Conservation (phyloP, 2,797 vertebrate genomes). For the Lycodopsis pacificus region DNA sequence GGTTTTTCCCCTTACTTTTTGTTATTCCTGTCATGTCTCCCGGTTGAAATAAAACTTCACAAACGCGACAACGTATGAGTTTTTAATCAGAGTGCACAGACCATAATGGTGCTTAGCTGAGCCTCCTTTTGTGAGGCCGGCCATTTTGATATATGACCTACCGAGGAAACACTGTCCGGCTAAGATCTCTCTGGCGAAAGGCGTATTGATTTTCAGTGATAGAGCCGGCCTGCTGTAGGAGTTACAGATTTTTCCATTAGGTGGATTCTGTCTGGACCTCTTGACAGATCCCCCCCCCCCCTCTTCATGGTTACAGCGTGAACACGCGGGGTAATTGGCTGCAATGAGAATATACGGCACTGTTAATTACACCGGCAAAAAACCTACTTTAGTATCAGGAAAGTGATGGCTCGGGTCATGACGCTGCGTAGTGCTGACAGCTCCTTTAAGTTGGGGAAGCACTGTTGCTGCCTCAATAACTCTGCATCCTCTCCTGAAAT, state of each 20-base stretch:
- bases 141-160: conserved; percentile 52
- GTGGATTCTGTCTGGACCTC: conserved; percentile 57
- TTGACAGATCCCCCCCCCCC: conserved; percentile 43
- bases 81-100: conserved; percentile 55
- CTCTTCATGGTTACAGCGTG: conserved; percentile 25
- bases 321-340: conserved; percentile 51
- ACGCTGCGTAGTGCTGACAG: conserved; percentile 37
- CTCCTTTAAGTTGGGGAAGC: conserved; percentile 38
- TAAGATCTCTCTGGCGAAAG: conserved; percentile 58
- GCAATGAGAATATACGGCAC: conserved; percentile 35
- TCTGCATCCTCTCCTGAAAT: conserved; percentile 52
- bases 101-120: conserved; percentile 17
- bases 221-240: conserved; percentile 59
- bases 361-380: conserved; percentile 60
- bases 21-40: conserved; percentile 58
- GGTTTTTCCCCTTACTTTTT: conserved; percentile 22
- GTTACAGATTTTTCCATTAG: conserved; percentile 73
- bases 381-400: conserved; percentile 20
- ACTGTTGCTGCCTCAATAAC: conserved; percentile 51
- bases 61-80: conserved; percentile 40
- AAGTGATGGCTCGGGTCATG: conserved; percentile 45
- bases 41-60: conserved; percentile 72
- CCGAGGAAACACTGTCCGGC: conserved; percentile 45
- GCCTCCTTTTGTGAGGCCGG: conserved; percentile 16
- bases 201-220: conserved; percentile 77